These are phyloP conservation scores for Cladopsammia gracilis DNA, from an alignment of 64 coral and sea anemone species.

Conservation along the genomic window DNA sequence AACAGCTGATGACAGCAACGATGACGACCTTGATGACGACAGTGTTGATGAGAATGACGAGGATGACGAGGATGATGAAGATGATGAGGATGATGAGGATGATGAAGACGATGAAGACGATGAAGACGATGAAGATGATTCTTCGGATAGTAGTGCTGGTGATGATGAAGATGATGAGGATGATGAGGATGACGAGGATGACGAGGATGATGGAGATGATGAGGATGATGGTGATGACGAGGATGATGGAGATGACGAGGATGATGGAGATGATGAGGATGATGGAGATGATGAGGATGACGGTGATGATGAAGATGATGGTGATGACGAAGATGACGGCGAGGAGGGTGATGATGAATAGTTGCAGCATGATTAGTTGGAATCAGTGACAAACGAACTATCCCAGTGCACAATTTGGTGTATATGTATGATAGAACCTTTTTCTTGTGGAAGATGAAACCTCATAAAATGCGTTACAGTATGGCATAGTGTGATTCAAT, in stretches of 20 bases:
- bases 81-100: constrained; percentile 29
- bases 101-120: constrained; percentile 34
- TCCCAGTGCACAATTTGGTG: background rate
- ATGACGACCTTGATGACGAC: constrained; percentile 30
- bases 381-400: background rate
- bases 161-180: constrained; percentile 29
- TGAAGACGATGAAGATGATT: constrained; percentile 27
- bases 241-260: no score
- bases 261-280: no score
- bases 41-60: constrained; percentile 4
- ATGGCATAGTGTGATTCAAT: background rate
- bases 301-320: no score
- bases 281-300: no score
- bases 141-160: background rate
- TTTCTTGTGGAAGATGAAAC: background rate
- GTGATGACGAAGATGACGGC: no score
- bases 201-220: constrained; percentile 5
- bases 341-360: constrained; percentile 18
- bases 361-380: background rate
- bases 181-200: constrained; percentile 7
- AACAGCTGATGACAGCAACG: constrained; percentile 1
- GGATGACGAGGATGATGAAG: constrained; percentile 29
- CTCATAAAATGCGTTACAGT: no score
- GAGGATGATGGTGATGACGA: background rate
- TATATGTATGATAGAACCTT: constrained; percentile 10